A percentile compares a stretch with the other conserved stretches of the same genome.
These are phyloP conservation scores for Phrynosoma blainvillii DNA, from an alignment of 2,113 vertebrate species.

Conservation along the genomic window DNA sequence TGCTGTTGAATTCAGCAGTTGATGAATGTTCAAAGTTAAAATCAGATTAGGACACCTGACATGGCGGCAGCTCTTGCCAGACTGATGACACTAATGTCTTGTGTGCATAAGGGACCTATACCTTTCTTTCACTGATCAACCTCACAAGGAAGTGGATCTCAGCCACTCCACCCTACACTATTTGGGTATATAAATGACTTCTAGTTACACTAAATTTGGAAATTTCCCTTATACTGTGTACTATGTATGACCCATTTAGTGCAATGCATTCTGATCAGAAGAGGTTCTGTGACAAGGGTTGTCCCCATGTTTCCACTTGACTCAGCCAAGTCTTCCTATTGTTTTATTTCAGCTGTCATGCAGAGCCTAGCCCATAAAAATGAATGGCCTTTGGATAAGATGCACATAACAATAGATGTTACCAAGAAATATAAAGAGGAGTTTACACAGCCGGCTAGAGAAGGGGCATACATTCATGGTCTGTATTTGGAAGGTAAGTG, in stretches of 20 bases:
- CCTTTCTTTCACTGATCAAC: not conserved
- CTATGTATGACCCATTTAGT: not conserved
- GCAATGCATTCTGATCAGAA: too few species aligned
- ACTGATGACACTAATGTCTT: not conserved
- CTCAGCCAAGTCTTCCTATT: not conserved
- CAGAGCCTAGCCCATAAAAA: constrained; percentile 82
- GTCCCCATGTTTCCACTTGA: not conserved
- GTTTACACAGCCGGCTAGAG: constrained; percentile 79
- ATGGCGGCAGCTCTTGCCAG: too few species aligned
- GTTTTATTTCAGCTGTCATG: constrained; percentile 73
- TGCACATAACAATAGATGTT: constrained; percentile 73
- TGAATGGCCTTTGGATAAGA: constrained; percentile 84
- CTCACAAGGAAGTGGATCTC: not conserved
- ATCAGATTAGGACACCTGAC: too few species aligned
- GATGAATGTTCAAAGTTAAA: too few species aligned
- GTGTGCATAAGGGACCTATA: not conserved
- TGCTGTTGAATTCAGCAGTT: too few species aligned
- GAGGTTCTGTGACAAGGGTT: not conserved
- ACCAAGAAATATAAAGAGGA: constrained; percentile 85
- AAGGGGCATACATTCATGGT: constrained; percentile 75
- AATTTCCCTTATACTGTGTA: not conserved
- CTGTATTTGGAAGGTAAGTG: constrained; percentile 76
- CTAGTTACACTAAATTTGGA: not conserved
- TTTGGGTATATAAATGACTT: not conserved
- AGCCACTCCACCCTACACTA: too few species aligned